Evolutionary conservation across 2,797 vertebrate species (phyloP).

Genomic region (Amphiprion clarkii): DNA sequence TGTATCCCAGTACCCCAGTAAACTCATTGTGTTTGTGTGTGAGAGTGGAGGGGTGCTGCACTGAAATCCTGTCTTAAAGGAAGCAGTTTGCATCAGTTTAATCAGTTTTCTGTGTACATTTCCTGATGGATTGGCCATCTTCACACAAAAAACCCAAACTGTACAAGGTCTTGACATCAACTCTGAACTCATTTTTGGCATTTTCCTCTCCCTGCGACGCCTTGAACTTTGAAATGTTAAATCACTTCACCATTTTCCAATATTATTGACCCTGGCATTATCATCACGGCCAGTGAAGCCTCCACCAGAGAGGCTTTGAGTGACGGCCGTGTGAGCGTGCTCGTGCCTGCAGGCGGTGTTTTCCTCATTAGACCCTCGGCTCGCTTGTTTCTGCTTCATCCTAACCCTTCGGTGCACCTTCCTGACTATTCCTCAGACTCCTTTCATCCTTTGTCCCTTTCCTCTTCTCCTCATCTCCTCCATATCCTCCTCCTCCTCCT

Average conservation of each 20-base stretch:
- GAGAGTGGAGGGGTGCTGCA: neutral
- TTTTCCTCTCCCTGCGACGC: conserved; percentile 34
- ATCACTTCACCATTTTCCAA: conserved; percentile 61
- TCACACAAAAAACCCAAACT: neutral
- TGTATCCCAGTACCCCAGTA: conserved; percentile 49
- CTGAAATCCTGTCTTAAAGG: too few species aligned
- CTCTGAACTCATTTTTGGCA: conserved; percentile 36
- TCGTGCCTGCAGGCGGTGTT: conserved; percentile 14
- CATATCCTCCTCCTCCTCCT: conserved; percentile 17
- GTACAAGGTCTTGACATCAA: conserved; percentile 10
- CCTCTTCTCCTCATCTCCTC: conserved; percentile 21
- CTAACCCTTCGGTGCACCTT: conserved; percentile 18
- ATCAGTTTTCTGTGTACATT: too few species aligned
- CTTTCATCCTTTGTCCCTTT: conserved; percentile 28
- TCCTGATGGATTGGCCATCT: neutral
- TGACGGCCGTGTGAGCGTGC: conserved; percentile 3
- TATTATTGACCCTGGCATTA: conserved; percentile 47
- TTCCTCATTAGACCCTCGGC: conserved; percentile 39
- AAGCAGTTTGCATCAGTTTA: too few species aligned
- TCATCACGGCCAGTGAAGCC: conserved; percentile 27
- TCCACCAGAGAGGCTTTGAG: conserved; percentile 24
- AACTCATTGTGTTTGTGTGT: conserved; percentile 32
- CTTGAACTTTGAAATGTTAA: conserved; percentile 67
- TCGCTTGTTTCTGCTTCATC: conserved; percentile 39
- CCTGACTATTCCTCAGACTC: conserved; percentile 19